A percentile compares a stretch with the other conserved stretches of the same genome.
These are phyloP conservation scores for Tridacna gigas DNA, from an alignment of 2,888 invertebrate genomes.

Conservation along the genomic window DNA sequence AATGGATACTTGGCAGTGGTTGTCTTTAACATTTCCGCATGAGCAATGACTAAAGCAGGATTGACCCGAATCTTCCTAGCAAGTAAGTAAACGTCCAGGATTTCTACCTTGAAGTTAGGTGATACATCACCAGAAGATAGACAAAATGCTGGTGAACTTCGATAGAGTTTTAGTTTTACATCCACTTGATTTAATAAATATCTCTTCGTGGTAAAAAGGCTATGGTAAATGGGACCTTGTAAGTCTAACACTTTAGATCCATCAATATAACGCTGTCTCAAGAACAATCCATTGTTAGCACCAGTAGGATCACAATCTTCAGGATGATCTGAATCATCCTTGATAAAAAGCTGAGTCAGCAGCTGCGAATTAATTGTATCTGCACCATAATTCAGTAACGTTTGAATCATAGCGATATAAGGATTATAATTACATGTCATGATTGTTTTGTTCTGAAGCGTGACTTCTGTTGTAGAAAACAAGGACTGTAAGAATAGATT, in stretches of 20 bases:
- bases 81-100: conserved; percentile 48
- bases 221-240: conserved; percentile 52
- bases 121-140: conserved; percentile 45
- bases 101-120: conserved; percentile 47
- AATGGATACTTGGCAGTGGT: conserved; percentile 53
- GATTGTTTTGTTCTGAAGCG: conserved; percentile 32
- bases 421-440: conserved; percentile 53
- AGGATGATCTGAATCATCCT: conserved; percentile 37
- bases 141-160: conserved; percentile 56
- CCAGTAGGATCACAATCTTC: conserved; percentile 32
- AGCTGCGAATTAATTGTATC: conserved; percentile 26
- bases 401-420: conserved; percentile 46
- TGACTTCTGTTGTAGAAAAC: conserved; percentile 41
- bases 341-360: conserved; percentile 17
- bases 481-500: conserved; percentile 52
- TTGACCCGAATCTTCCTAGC: conserved; percentile 47
- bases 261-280: conserved; percentile 22
- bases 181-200: conserved; percentile 60
- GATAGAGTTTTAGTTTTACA: too few relatives aligned
- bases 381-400: conserved; percentile 34
- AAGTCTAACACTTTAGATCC: conserved; percentile 42
- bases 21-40: conserved; percentile 52
- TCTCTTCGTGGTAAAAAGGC: conserved; percentile 45
- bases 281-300: conserved; percentile 36
- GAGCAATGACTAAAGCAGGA: conserved; percentile 50